These are phyloP conservation scores for Loris lydekkerianus DNA, from an alignment of 2,797 vertebrate species.

Conservation along the genomic window DNA sequence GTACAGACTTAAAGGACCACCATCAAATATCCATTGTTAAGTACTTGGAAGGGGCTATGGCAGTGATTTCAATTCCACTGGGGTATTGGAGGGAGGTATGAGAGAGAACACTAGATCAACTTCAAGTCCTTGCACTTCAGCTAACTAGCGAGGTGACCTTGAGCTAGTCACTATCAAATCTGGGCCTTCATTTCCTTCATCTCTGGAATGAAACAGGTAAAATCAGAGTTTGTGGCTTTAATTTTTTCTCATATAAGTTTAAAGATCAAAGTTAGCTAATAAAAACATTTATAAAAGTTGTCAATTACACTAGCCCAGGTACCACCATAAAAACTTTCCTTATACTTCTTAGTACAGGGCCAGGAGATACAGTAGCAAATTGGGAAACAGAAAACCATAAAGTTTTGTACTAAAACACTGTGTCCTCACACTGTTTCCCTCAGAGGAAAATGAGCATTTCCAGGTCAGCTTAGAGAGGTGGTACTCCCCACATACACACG, in stretches of 20 bases:
- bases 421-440: not conserved
- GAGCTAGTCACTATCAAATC: slow-evolving; percentile 47
- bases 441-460: not conserved
- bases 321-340: not conserved
- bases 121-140: slow-evolving; percentile 55
- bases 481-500: not conserved
- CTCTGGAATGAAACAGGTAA: slow-evolving; percentile 49
- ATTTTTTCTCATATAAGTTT: not conserved
- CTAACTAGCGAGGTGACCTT: slow-evolving; percentile 74
- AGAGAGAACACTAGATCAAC: slow-evolving; percentile 63
- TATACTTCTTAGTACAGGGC: not conserved
- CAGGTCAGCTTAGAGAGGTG: not conserved
- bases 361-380: not conserved
- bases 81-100: slow-evolving; percentile 54
- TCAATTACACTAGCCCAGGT: not conserved
- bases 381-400: not conserved
- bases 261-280: not conserved
- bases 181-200: slow-evolving; percentile 23
- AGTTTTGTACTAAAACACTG: not conserved
- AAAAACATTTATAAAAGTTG: not conserved
- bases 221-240: slow-evolving; percentile 46
- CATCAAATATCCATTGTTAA: slow-evolving; percentile 79
- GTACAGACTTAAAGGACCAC: slow-evolving; percentile 71
- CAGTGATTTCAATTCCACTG: slow-evolving; percentile 74
- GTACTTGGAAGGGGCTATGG: slow-evolving; percentile 70